phyloP scores from a whole-genome alignment of 2,888 invertebrate genomes.

The Drosophila infuscata region DNA sequence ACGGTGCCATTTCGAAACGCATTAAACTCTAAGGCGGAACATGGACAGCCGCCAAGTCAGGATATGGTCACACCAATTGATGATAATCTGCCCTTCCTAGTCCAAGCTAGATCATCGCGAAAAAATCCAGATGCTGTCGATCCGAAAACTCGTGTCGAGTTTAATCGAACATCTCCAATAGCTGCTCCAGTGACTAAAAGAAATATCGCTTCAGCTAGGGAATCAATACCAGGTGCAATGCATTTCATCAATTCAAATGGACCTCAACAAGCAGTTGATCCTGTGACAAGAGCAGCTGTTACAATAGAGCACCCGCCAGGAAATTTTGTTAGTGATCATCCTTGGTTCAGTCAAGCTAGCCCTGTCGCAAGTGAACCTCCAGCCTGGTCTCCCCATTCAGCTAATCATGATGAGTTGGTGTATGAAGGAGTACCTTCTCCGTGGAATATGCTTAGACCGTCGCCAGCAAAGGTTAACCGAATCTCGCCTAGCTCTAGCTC shows the following conservation, averaged over 20 bases:
- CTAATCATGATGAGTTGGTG: neutral
- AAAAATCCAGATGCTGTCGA: neutral
- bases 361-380: neutral
- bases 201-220: neutral
- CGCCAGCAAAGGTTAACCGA: neutral
- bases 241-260: neutral
- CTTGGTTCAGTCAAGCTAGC: neutral
- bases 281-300: neutral
- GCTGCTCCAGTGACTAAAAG: neutral
- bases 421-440: neutral
- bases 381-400: neutral
- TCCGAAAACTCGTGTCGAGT: neutral
- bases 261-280: neutral
- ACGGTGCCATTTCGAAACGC: conserved; percentile 20
- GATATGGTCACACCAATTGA: conserved; percentile 7
- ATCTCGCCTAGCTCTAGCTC: neutral
- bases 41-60: neutral
- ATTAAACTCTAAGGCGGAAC: conserved; percentile 5
- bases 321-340: neutral
- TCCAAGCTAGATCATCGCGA: neutral
- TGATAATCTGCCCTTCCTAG: conserved; percentile 19
- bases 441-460: no score
- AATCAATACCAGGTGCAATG: neutral
- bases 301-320: neutral
- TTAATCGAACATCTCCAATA: neutral